Percentiles rank a stretch among this genome's conserved stretches.
phyloP scores from a whole-genome alignment of 2,797 vertebrate genomes.

The Aotus griseimembra region DNA sequence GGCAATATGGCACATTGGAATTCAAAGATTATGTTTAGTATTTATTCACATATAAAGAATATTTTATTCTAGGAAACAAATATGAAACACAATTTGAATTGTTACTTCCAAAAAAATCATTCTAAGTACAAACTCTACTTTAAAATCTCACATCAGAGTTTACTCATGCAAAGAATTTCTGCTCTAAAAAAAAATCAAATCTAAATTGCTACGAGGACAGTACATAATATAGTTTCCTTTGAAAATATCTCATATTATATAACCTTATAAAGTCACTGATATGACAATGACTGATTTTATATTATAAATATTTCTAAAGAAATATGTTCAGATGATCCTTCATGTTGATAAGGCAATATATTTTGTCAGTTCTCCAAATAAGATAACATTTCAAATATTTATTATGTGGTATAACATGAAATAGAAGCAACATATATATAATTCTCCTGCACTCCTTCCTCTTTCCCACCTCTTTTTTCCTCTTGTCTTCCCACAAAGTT shows the following conservation, averaged over 20 bases:
- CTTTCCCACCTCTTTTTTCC: not conserved
- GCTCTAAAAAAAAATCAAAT: constrained; percentile 13
- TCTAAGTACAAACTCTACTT: constrained; percentile 11
- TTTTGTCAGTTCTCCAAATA: not conserved
- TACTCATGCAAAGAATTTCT: constrained; percentile 37
- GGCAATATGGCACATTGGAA: not conserved
- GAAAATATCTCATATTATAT: not conserved
- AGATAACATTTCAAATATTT: not conserved
- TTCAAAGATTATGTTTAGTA: not conserved
- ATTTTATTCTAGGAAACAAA: not conserved
- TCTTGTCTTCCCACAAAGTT: not conserved
- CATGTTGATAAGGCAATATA: not conserved
- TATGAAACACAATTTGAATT: not conserved
- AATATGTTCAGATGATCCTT: not conserved
- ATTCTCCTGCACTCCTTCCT: not conserved
- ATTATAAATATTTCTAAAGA: not conserved
- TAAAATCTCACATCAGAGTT: not conserved
- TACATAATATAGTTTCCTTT: not conserved
- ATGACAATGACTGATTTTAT: not conserved
- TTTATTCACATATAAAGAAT: not conserved
- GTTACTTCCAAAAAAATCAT: not conserved
- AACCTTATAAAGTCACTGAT: not conserved
- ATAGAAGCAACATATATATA: not conserved
- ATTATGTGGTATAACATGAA: not conserved
- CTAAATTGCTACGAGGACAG: not conserved